A percentile compares a stretch with the other conserved stretches of the same genome.
Evolutionary conservation across 2,888 invertebrate genomes (phyloP).

Genomic region (Malachius bipustulatus): DNA sequence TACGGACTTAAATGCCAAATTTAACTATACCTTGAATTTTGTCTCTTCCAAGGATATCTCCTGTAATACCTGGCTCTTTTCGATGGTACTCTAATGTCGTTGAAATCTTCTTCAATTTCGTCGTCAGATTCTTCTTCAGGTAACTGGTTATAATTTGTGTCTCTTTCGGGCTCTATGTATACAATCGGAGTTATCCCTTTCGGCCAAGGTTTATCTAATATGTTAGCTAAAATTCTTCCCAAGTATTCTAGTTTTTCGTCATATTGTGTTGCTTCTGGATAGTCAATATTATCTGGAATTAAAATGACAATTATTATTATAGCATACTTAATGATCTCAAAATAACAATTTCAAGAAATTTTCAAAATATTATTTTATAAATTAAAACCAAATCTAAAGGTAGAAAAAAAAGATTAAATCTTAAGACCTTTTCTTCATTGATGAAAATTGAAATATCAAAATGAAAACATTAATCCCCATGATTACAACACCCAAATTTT

Average conservation of each 20-base stretch:
- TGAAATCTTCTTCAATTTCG: constrained; percentile 9
- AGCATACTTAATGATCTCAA: too few species aligned
- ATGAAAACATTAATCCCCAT: too few species aligned
- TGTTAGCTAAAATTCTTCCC: constrained; percentile 17
- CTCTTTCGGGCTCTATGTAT: constrained; percentile 29
- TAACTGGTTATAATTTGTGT: constrained; percentile 4
- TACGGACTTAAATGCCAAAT: too few species aligned
- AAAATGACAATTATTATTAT: constrained; percentile 6
- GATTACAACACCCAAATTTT: too few species aligned
- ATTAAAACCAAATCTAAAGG: too few species aligned
- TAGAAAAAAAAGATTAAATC: too few species aligned
- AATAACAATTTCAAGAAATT: too few species aligned
- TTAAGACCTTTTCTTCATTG: too few species aligned
- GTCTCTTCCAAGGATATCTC: constrained; percentile 51
- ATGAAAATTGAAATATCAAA: too few species aligned
- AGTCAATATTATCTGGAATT: constrained; percentile 7
- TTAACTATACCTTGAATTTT: constrained; percentile 38
- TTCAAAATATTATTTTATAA: too few species aligned
- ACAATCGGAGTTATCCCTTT: constrained; percentile 30
- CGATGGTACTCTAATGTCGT: constrained; percentile 18
- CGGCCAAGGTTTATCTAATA: constrained; percentile 30
- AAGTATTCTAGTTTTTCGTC: constrained; percentile 19
- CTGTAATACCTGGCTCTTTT: constrained; percentile 48
- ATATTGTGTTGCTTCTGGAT: constrained; percentile 7
- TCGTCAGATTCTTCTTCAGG: constrained; percentile 8